Evolutionary conservation across 2,888 invertebrate species (phyloP), one percentile per base, ranked within the genome.

Genomic region (Diabrotica balteata): DNA sequence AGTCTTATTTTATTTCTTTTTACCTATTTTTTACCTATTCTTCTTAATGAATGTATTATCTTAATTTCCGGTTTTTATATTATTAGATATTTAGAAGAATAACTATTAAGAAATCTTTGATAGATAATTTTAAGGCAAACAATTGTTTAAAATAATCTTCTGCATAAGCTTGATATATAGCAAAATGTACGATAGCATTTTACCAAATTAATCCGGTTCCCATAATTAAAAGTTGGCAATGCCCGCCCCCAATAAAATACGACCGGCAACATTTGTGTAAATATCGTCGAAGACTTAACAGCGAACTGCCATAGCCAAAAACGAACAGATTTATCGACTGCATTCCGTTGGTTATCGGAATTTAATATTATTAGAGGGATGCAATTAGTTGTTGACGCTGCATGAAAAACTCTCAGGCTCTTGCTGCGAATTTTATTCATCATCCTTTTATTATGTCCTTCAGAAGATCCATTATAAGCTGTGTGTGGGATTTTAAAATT

Each of bases 321-420:
- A 69, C 66, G 64, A 61, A 70, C 67, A 66, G 69, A 73, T 69
- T 72, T 71, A 74, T 74, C 61, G 74, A 72, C 71, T 68, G 63
- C 62, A 72, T 74, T 74, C 68, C 68, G 47, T 64, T 63, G 62
- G 70, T 72, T 68, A 74, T 69, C 69, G 72, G 74, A 74, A 74
- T 74, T 72, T 72, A 72, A 72, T 74, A 72, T 70, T 57, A 65
- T 63, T 69, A 70, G 55, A 59, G 59, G 67, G 60, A 66, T 58
- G 64, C 59, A 69, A 69, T 69, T 67, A 69, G 62, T 51, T 8
- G 54, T 61, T 44, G 45, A 46, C 32, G 53, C 11, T 8, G 54
- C 47, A 43, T 10, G 57, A 17, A 57, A 49, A 55, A 52, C 49
- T 57, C 42, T 47, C 55, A 63, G 32, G 50, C 50, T 22, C 50